Percentiles rank a stretch among this genome's conserved stretches.
phyloP scores from a whole-genome alignment of 1,140 invertebrate genomes.

The Trachelipus rathkii region DNA sequence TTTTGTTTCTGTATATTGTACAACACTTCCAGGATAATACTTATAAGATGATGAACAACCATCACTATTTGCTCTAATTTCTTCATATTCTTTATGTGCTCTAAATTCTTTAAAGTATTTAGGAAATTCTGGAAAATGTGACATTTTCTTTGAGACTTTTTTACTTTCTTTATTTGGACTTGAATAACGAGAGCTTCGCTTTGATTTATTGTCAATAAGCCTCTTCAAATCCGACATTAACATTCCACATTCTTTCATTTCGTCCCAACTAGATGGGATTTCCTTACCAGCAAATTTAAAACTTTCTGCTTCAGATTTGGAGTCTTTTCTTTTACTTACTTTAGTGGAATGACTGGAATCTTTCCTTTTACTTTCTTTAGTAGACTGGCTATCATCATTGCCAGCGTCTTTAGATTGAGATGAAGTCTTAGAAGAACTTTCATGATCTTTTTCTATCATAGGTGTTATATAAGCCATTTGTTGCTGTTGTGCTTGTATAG shows the following conservation, averaged over 20 bases:
- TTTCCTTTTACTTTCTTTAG: not conserved
- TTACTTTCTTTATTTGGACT: not conserved
- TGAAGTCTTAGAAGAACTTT: not conserved
- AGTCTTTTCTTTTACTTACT: not conserved
- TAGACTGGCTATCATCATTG: no score
- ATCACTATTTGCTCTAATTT: not conserved
- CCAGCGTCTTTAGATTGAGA: no score
- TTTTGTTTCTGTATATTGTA: not conserved
- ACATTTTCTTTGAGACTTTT: not conserved
- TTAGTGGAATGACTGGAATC: not conserved
- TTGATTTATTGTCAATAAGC: not conserved
- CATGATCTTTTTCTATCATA: not conserved
- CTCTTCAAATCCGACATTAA: not conserved
- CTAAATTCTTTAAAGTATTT: not conserved
- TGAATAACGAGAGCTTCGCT: not conserved
- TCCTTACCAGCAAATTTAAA: no score
- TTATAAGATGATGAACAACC: not conserved
- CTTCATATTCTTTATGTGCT: not conserved
- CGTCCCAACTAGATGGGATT: not conserved
- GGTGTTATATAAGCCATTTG: no score
- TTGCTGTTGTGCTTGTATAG: no score
- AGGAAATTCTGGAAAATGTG: not conserved
- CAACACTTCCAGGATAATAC: not conserved
- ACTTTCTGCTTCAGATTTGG: no score
- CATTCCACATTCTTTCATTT: not conserved